Evolutionary conservation across 2,113 vertebrate species (phyloP), one percentile per base, ranked within the genome.

Genomic region (Aptenodytes forsteri): DNA sequence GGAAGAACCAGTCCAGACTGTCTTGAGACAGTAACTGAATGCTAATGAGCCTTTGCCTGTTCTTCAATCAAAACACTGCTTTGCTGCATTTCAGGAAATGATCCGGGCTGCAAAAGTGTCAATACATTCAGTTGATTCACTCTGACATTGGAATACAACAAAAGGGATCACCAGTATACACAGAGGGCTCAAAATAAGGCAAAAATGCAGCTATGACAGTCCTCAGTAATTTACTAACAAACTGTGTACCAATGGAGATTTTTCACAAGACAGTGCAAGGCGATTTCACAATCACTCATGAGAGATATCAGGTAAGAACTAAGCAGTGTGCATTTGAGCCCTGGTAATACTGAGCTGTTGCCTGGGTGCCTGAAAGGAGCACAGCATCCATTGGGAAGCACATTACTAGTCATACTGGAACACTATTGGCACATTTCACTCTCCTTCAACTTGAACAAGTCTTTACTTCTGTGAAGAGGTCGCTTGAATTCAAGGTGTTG

Each of bases 111-210:
- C 59, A 87, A 22, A 87, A 46, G 2, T n/a, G 11, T 36, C 62
- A 25, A 2, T 47, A 13, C 5, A 4, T 18, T 42, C 26, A n/a
- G 16, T 0, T 77, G 54, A 11, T 61, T 70, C 77, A 76, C 26
- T 11, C 3, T 42, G 32, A 16, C 38, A 32, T 2, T 5, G 0
- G n/a, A 46, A 67, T 19, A 30, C 4, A 42, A 18, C 25, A 9
- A 3, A 38, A 75, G 23, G 21, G 20, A 40, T 77, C 25, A 22
- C n/a, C 11, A 2, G 1, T 11, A 7, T 7, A 16, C 8, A 16
- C 3, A 66, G 15, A 23, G 5, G 13, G 7, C 13, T 71, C 64
- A 71, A 64, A 77, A 49, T 8, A 49, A 73, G 19, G 5, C 7
- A 16, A 86, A 83, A 81, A 73, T 6, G 2, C 15, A 86, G 16